Evolutionary conservation across 2,113 vertebrate genomes (phyloP).

Genomic region (Archocentrus centrarchus): DNA sequence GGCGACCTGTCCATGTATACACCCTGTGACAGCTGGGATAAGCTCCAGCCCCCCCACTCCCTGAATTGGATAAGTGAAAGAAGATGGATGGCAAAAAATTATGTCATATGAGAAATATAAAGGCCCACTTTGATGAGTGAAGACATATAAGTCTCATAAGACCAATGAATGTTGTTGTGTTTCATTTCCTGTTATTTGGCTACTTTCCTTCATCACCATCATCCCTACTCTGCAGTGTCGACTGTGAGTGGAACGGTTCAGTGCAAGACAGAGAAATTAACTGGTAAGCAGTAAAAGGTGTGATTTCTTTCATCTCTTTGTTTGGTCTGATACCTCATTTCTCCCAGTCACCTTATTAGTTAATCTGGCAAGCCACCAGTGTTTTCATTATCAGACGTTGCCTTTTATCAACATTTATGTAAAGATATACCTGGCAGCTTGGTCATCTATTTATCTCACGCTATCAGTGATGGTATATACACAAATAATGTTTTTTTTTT

Average conservation of each 20-base stretch:
- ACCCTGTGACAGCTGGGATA: neutral
- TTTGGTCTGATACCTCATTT: neutral
- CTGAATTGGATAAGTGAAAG: neutral
- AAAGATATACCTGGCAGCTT: neutral
- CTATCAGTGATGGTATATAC: neutral
- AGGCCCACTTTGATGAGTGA: neutral
- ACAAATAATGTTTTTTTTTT: neutral
- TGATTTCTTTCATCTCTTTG: slow-evolving; percentile 8
- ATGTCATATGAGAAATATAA: neutral
- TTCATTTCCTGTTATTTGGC: neutral
- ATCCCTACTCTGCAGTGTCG: slow-evolving; percentile 57
- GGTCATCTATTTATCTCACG: neutral
- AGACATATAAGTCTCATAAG: neutral
- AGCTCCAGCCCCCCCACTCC: too few relatives aligned
- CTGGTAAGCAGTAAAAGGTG: slow-evolving; percentile 73
- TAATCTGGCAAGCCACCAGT: neutral
- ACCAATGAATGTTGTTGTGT: neutral
- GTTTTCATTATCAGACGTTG: slow-evolving; percentile 14
- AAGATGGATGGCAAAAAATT: neutral
- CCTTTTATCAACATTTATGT: neutral
- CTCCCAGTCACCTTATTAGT: neutral
- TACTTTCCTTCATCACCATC: neutral
- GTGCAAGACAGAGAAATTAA: slow-evolving; percentile 77
- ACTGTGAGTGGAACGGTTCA: slow-evolving; percentile 75
- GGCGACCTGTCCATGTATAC: too few relatives aligned